A percentile compares a stretch with the other conserved stretches of the same genome.
Evolutionary conservation across 2,888 invertebrate genomes (phyloP).

Genomic region (Drosophila emarginata): DNA sequence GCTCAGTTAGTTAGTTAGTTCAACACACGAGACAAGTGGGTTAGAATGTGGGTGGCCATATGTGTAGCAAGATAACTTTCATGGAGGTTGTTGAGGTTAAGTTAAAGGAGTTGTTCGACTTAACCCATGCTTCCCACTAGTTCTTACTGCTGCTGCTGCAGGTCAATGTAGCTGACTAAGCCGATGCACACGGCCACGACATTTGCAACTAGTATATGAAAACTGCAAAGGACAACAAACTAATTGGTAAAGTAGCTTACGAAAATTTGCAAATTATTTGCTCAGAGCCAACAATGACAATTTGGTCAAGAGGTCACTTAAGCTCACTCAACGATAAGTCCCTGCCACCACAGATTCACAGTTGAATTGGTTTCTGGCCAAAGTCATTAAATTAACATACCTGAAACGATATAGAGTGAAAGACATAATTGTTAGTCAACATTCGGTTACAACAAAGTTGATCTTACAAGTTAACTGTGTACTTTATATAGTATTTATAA

Average conservation of each 20-base stretch:
- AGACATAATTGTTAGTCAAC: constrained; percentile 23
- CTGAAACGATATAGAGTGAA: constrained; percentile 38
- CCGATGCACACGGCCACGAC: constrained; percentile 35
- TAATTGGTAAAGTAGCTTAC: constrained; percentile 69
- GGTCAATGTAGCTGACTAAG: constrained; percentile 46
- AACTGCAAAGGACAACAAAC: constrained; percentile 34
- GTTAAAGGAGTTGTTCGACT: constrained; percentile 14
- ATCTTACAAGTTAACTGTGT: neutral
- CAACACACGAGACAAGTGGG: neutral
- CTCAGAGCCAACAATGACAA: constrained; percentile 37
- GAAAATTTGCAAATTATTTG: constrained; percentile 67
- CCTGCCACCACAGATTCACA: constrained; percentile 11
- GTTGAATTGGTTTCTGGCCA: constrained; percentile 13
- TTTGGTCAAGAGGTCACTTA: constrained; percentile 50
- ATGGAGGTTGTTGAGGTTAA: neutral
- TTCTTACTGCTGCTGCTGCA: constrained; percentile 18
- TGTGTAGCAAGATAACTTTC: neutral
- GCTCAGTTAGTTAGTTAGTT: constrained; percentile 13
- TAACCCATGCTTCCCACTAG: constrained; percentile 25
- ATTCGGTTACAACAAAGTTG: neutral
- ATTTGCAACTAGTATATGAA: neutral
- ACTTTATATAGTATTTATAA: constrained; percentile 18
- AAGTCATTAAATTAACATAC: constrained; percentile 35
- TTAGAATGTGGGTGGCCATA: too few species aligned
- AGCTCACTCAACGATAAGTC: constrained; percentile 58